phyloP scores from a whole-genome alignment of 1,140 invertebrate species.

The Coboldia fuscipes region DNA sequence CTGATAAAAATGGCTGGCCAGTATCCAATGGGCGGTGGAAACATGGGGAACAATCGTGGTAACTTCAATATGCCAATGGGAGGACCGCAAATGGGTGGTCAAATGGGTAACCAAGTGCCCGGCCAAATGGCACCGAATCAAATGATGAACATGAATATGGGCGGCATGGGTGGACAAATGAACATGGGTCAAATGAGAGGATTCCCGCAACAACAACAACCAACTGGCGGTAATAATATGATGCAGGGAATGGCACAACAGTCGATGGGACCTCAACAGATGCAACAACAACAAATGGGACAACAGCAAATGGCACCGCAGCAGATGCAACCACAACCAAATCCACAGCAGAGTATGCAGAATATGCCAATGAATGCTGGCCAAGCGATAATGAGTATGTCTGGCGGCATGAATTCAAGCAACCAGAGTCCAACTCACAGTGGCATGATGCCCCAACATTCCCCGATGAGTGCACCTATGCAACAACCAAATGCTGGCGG shows the following conservation, averaged over 20 bases:
- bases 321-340: conserved; percentile 8
- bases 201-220: neutral
- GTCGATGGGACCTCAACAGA: neutral
- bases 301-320: neutral
- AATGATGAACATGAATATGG: neutral
- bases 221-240: conserved; percentile 2
- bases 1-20: conserved; percentile 2
- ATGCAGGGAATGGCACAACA: neutral
- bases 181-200: neutral
- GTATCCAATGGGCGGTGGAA: neutral
- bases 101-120: neutral
- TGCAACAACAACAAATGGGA: neutral
- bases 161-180: neutral
- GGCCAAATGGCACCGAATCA: neutral
- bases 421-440: neutral
- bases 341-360: neutral
- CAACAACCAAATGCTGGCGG: conserved; percentile 3
- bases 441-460: conserved; percentile 1
- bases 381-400: neutral
- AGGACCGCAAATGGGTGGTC: conserved; percentile 4
- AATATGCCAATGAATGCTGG: neutral
- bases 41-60: neutral
- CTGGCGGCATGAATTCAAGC: neutral
- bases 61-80: conserved; percentile 1
- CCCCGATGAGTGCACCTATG: conserved; percentile 4